Evolutionary conservation across 1,140 invertebrate species (phyloP).

Genomic region (Laodelphax striatellus): DNA sequence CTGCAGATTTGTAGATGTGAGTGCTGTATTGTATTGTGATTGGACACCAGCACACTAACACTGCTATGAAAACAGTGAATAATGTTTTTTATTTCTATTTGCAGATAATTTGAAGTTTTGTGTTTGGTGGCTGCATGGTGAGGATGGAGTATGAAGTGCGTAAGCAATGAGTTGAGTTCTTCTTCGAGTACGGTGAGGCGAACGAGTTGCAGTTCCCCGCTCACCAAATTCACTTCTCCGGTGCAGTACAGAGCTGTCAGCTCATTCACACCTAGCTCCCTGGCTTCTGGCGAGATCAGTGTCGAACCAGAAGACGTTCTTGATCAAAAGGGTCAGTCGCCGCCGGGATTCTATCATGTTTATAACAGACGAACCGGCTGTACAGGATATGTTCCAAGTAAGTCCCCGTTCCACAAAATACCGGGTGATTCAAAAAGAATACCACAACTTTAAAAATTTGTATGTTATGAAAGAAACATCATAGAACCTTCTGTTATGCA

Average conservation of each 20-base stretch:
- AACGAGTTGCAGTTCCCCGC: neutral
- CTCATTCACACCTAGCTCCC: neutral
- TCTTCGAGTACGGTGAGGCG: neutral
- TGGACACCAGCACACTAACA: too few relatives aligned
- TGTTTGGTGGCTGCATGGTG: neutral
- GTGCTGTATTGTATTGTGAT: too few relatives aligned
- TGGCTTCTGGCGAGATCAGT: neutral
- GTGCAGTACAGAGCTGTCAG: neutral
- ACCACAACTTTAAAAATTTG: too few relatives aligned
- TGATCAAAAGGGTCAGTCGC: neutral
- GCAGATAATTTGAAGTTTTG: too few relatives aligned
- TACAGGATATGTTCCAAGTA: constrained; percentile 27
- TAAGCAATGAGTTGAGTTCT: neutral
- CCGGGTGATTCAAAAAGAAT: too few relatives aligned
- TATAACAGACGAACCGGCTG: constrained; percentile 25
- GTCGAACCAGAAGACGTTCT: neutral
- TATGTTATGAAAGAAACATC: too few relatives aligned
- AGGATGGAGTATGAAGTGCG: neutral
- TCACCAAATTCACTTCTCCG: neutral
- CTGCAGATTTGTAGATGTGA: too few relatives aligned
- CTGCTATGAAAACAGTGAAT: too few relatives aligned
- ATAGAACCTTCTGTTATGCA: too few relatives aligned
- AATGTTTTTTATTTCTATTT: too few relatives aligned
- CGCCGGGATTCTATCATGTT: constrained; percentile 17
- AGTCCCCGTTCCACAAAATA: neutral